phyloP scores from a whole-genome alignment of 2,888 invertebrate species.

The Endotricha flammealis region DNA sequence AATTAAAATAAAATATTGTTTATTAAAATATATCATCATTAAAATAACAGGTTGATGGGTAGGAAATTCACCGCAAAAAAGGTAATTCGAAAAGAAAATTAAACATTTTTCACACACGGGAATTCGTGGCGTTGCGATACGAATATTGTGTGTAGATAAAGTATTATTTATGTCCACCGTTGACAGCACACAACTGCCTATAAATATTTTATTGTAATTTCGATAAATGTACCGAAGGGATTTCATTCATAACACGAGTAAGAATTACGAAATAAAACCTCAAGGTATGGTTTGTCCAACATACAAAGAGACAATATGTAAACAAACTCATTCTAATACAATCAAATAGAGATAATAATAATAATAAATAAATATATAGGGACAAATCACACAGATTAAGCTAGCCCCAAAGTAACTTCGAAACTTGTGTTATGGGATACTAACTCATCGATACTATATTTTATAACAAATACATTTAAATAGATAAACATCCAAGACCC shows the following conservation, averaged over 20 bases:
- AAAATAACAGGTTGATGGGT: no score
- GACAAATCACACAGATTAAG: not conserved
- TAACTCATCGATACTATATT: not conserved
- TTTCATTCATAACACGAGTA: no score
- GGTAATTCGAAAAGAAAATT: no score
- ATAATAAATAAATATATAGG: not conserved
- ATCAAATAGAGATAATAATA: conserved; percentile 12
- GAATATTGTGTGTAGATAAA: conserved; percentile 28
- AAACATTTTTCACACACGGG: conserved; percentile 6
- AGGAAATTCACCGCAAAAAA: no score
- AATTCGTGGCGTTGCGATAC: conserved; percentile 13
- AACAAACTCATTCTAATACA: no score
- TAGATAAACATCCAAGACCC: not conserved
- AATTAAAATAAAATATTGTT: no score
- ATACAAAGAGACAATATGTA: no score
- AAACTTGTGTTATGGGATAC: not conserved
- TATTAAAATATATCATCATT: no score
- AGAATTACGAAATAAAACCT: no score
- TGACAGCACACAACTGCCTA: conserved; percentile 24
- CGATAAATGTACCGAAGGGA: no score
- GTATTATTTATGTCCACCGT: conserved; percentile 28
- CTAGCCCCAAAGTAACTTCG: not conserved
- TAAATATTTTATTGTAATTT: conserved; percentile 37
- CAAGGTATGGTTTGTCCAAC: no score
- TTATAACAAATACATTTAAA: not conserved